These are phyloP conservation scores for Heteromyza rotundicornis DNA, from an alignment of 2,888 invertebrate genomes.

Conservation along the genomic window DNA sequence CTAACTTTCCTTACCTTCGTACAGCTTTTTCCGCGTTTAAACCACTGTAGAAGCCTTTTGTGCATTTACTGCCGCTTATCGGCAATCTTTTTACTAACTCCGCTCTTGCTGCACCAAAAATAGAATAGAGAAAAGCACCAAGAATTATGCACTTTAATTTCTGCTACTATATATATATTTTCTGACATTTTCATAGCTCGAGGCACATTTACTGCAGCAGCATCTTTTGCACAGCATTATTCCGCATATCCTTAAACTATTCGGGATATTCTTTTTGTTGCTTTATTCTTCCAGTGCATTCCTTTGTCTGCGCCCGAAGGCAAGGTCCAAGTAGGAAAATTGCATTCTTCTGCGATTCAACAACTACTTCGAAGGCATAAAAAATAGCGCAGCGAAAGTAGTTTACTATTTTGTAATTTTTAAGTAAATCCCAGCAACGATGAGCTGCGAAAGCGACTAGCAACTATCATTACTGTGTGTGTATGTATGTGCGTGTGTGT, in stretches of 20 bases:
- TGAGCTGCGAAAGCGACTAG: neutral
- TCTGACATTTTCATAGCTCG: neutral
- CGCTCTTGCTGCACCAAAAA: neutral
- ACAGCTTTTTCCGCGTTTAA: neutral
- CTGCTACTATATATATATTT: neutral
- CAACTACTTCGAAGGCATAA: too few relatives aligned
- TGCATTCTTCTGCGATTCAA: neutral
- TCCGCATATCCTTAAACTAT: neutral
- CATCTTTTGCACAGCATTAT: constrained; percentile 1
- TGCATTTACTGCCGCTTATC: neutral
- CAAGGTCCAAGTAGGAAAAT: constrained; percentile 1
- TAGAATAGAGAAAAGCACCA: neutral
- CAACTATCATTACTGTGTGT: too few relatives aligned
- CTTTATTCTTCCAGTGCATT: neutral
- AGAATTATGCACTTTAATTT: neutral
- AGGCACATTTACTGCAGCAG: neutral
- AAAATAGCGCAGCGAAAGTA: too few relatives aligned
- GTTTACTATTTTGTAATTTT: neutral
- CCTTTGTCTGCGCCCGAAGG: neutral
- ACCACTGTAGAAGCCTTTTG: neutral
- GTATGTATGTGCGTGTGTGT: too few relatives aligned
- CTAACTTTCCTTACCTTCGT: neutral
- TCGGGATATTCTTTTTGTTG: too few relatives aligned
- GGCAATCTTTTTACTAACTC: constrained; percentile 3
- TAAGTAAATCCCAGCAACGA: constrained; percentile 1